phyloP scores from a whole-genome alignment of 1,140 invertebrate genomes.

The Macrocentrus cingulum region DNA sequence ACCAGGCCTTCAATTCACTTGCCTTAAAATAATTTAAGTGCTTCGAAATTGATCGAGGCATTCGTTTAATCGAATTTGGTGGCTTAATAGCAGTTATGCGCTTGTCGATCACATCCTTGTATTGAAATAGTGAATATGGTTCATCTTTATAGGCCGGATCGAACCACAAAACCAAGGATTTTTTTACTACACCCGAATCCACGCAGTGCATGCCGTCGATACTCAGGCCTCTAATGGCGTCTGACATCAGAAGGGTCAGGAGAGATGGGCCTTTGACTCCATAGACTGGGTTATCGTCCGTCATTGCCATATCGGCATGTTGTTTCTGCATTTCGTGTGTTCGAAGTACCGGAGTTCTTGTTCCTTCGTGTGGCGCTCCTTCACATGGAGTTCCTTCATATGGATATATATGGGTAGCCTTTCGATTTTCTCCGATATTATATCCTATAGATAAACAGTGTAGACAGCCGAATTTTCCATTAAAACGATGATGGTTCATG shows the following conservation, averaged over 20 bases:
- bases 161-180: slow-evolving; percentile 11
- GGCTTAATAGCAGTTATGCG: slow-evolving; percentile 15
- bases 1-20: no score
- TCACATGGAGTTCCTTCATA: no score
- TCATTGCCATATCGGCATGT: slow-evolving; percentile 16
- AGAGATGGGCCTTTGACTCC: slow-evolving; percentile 27
- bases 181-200: slow-evolving; percentile 3
- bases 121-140: slow-evolving; percentile 7
- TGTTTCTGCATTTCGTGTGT: slow-evolving; percentile 9
- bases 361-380: no score
- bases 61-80: slow-evolving; percentile 26
- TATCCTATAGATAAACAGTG: slow-evolving; percentile 12
- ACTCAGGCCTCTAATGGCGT: background rate
- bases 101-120: slow-evolving; percentile 19
- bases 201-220: slow-evolving; percentile 20
- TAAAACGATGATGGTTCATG: slow-evolving; percentile 9
- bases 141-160: slow-evolving; percentile 10
- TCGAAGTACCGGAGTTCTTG: slow-evolving; percentile 13
- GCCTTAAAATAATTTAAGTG: no score
- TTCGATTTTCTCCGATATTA: background rate
- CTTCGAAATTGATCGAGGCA: slow-evolving; percentile 15
- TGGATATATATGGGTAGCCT: background rate
- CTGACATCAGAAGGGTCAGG: background rate
- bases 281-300: slow-evolving; percentile 14
- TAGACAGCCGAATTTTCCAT: slow-evolving; percentile 16